Evolutionary conservation across 37 sponge, comb jelly and placozoan species (phyloP), one percentile per base, ranked within the genome.

Genomic region (Aplysina aerophoba): DNA sequence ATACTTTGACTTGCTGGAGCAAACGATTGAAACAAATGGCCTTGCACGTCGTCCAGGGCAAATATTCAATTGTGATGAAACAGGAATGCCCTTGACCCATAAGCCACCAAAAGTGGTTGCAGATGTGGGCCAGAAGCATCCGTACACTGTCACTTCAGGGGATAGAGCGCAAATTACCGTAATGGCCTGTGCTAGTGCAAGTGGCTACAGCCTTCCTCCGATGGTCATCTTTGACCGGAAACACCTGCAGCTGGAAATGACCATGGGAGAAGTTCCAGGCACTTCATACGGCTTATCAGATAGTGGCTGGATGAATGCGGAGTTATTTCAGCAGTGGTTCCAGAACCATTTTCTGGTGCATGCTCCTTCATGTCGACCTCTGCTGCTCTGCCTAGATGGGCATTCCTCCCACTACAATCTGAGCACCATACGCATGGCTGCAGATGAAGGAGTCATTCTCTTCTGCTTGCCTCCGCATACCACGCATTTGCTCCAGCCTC

Each of bases 111-210:
- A 82, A 55, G 73, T 87, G 34, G 83, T 87, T 13, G 11, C 58
- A 14, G 59, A 19, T 20, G 59, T 58, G 15, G 59, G 59, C 59
- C 59, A 58, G 59, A 58, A 58, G 15, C 15, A 58, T 58, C 59
- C 59, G n/a, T n/a, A n/a, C n/a, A 12, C 80, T 19, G 40, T 78
- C 11, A 33, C 39, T 13, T 60, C 83, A n/a, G 89, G 89, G 19
- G 66, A 88, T 25, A 89, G 81, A 55, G 11, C 85, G 37, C 85
- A 89, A 64, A 72, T 89, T 1, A 89, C 81, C 63, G 85, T 79
- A 33, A n/a, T 85, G 21, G 89, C 68, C 13, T 89, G 89, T 60
- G n/a, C 55, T 35, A 79, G 81, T 89, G 89, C 89, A 25, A 82
- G 82, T 85, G 85, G 89, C 6, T 89, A 61, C 37, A 30, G 53